These are phyloP conservation scores for Blastomussa wellsi DNA, from an alignment of 92 coral and sea anemone species.

Conservation along the genomic window DNA sequence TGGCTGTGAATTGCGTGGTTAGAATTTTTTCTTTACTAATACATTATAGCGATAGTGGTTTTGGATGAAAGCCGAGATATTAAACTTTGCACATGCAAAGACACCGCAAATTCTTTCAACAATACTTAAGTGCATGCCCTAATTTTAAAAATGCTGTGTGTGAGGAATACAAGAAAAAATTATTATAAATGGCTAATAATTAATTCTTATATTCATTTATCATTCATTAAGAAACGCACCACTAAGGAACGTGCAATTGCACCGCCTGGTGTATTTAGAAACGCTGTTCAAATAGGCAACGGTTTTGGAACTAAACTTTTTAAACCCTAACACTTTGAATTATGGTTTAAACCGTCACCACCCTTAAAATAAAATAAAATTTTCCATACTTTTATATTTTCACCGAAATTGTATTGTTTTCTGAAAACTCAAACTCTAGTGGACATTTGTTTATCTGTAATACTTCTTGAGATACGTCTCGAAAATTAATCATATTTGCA, in stretches of 20 bases:
- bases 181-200: background rate
- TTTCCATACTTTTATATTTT: background rate
- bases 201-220: background rate
- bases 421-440: background rate
- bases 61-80: background rate
- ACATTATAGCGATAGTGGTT: background rate
- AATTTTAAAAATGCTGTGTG: background rate
- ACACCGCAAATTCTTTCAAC: background rate
- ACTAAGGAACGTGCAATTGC: background rate
- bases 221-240: background rate
- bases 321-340: background rate
- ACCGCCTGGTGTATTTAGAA: background rate
- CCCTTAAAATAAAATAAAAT: background rate
- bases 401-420: background rate
- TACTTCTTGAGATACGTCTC: background rate
- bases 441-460: background rate
- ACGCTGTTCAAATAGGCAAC: background rate
- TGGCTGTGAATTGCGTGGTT: background rate
- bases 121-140: background rate
- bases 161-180: background rate
- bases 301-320: background rate
- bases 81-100: background rate
- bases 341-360: background rate
- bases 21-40: background rate
- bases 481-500: background rate